Evolutionary conservation across 2,888 invertebrate genomes (phyloP).

Genomic region (Diloba caeruleocephala): DNA sequence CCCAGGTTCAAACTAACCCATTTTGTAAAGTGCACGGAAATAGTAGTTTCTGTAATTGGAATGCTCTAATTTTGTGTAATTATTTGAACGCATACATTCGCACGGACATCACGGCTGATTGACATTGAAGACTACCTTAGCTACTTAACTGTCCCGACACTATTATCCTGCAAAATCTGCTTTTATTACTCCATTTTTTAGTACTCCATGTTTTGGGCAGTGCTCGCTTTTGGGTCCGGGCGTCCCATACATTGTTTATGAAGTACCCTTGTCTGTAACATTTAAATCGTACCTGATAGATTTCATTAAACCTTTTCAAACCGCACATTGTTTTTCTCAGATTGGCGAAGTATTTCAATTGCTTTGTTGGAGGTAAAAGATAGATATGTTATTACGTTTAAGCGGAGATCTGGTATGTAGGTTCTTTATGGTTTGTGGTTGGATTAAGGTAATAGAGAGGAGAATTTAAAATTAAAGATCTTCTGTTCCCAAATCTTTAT

Average conservation of each 20-base stretch:
- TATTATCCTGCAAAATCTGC: no score
- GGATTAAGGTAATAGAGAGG: background rate
- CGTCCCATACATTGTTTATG: conserved; percentile 53
- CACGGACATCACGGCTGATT: no score
- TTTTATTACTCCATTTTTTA: conserved; percentile 6
- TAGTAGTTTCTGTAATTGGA: no score
- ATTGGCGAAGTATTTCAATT: conserved; percentile 52
- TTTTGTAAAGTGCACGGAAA: no score
- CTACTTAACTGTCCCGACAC: no score
- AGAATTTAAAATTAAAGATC: background rate
- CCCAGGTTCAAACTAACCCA: no score
- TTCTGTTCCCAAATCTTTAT: no score
- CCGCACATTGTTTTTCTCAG: conserved; percentile 50
- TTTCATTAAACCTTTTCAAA: conserved; percentile 47
- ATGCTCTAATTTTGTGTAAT: background rate
- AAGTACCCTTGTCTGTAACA: conserved; percentile 40
- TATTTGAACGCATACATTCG: no score
- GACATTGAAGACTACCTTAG: no score
- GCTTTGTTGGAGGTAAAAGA: conserved; percentile 24
- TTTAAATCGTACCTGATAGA: conserved; percentile 50
- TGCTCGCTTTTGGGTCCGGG: conserved; percentile 35
- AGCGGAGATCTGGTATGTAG: background rate
- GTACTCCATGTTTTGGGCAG: conserved; percentile 15
- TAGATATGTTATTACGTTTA: conserved; percentile 15
- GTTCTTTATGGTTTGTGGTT: background rate